A percentile compares a stretch with the other conserved stretches of the same genome.
phyloP scores from a whole-genome alignment of 2,797 vertebrate species.

The Amblyopsis hoosieri region DNA sequence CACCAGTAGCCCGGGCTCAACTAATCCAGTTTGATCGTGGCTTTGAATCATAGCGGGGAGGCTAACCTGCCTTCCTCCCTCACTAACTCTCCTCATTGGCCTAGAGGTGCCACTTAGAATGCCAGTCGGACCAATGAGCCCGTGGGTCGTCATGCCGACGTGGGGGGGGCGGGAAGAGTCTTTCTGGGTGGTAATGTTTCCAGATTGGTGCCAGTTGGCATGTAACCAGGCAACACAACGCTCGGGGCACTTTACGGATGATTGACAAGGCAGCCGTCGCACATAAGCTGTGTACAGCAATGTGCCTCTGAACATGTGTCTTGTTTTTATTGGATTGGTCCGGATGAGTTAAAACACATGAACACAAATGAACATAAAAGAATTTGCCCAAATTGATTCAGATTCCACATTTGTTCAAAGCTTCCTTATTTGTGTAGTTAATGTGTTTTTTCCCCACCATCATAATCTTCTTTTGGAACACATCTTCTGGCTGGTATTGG shows the following conservation, averaged over 20 bases:
- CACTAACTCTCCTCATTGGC: slow-evolving; percentile 37
- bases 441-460: no score
- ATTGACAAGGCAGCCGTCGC: background rate
- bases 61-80: slow-evolving; percentile 40
- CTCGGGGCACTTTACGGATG: background rate
- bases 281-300: background rate
- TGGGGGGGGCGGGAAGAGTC: background rate
- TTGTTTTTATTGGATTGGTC: background rate
- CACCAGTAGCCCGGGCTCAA: slow-evolving; percentile 1
- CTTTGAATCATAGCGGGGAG: slow-evolving; percentile 58
- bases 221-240: background rate
- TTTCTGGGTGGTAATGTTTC: slow-evolving; percentile 3
- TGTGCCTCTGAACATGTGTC: background rate
- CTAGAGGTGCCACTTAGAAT: slow-evolving; percentile 29
- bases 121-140: slow-evolving; percentile 42
- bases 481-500: slow-evolving; percentile 54
- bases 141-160: background rate
- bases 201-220: background rate
- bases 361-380: no score
- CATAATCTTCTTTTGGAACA: background rate
- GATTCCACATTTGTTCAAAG: no score
- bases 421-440: no score
- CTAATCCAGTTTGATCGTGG: slow-evolving; percentile 49
- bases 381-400: no score
- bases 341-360: background rate